Conservation (phyloP, 2,797 vertebrate species). For the Oceanodroma leucorhoa region DNA sequence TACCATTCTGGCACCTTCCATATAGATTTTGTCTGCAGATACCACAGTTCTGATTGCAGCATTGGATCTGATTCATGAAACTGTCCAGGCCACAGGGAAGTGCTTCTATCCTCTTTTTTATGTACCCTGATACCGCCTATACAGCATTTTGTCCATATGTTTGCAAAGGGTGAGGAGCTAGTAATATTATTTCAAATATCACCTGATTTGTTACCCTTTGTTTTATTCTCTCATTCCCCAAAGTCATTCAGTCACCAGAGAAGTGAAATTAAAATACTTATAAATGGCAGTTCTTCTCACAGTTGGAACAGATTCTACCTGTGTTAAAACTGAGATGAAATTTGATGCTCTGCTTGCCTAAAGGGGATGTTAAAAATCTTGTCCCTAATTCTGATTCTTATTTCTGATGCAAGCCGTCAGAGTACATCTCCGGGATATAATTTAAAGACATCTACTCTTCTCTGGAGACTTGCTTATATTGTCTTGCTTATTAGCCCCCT, state of each 20-base stretch:
- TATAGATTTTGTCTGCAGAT: background rate
- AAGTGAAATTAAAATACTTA: background rate
- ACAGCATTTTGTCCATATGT: background rate
- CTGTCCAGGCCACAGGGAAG: background rate
- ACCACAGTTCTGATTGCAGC: background rate
- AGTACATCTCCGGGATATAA: background rate
- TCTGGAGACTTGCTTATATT: background rate
- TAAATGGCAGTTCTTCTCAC: background rate
- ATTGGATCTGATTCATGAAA: background rate
- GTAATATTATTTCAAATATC: background rate
- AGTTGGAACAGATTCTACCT: background rate
- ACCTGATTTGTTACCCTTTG: background rate
- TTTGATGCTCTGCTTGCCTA: background rate
- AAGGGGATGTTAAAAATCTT: background rate
- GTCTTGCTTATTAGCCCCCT: slow-evolving; percentile 4
- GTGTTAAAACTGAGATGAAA: background rate
- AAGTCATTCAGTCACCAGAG: background rate
- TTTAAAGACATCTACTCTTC: background rate
- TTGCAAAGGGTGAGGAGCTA: background rate
- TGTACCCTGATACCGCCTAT: background rate
- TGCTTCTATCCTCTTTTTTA: background rate
- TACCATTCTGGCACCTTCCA: background rate
- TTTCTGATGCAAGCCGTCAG: background rate
- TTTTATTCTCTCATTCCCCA: background rate
- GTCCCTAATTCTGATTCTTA: background rate